These are phyloP conservation scores for Tyria jacobaeae DNA, from an alignment of 2,888 invertebrate species.

Conservation along the genomic window DNA sequence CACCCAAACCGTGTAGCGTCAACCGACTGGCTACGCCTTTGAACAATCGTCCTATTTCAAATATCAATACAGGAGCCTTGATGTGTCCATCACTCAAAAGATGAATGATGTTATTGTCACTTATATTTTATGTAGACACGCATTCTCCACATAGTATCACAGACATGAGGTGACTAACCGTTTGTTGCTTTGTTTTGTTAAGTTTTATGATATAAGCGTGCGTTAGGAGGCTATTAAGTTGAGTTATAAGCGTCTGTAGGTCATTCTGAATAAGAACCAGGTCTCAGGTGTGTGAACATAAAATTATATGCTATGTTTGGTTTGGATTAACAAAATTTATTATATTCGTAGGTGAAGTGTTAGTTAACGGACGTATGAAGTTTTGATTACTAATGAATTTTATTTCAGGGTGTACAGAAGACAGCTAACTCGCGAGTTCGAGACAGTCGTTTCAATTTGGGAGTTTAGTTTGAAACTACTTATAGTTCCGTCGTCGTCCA, in stretches of 20 bases:
- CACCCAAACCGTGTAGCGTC: slow-evolving; percentile 21
- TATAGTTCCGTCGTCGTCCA: not conserved
- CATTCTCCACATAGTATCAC: slow-evolving; percentile 47
- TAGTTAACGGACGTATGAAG: not conserved
- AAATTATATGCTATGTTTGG: slow-evolving; percentile 1
- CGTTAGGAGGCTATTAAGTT: not conserved
- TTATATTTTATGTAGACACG: slow-evolving; percentile 47
- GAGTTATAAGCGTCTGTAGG: slow-evolving; percentile 21
- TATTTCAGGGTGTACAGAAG: not conserved
- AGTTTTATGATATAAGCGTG: slow-evolving; percentile 18
- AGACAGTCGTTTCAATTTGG: too few species aligned
- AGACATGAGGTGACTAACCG: slow-evolving; percentile 22
- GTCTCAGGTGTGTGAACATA: slow-evolving; percentile 24
- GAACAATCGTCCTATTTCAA: slow-evolving; percentile 32
- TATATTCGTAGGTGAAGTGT: not conserved
- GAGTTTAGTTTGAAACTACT: not conserved
- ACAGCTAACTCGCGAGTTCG: not conserved
- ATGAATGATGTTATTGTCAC: slow-evolving; percentile 61
- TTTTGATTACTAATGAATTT: not conserved
- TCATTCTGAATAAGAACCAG: slow-evolving; percentile 22
- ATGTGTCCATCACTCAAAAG: slow-evolving; percentile 66
- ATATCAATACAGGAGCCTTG: slow-evolving; percentile 63
- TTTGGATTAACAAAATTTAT: too few species aligned
- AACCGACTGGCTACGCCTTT: slow-evolving; percentile 28
- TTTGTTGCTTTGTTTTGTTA: slow-evolving; percentile 23